Base-by-base conservation (phyloP, 2,113 vertebrate species). In the Falcunculus frontatus region DNA sequence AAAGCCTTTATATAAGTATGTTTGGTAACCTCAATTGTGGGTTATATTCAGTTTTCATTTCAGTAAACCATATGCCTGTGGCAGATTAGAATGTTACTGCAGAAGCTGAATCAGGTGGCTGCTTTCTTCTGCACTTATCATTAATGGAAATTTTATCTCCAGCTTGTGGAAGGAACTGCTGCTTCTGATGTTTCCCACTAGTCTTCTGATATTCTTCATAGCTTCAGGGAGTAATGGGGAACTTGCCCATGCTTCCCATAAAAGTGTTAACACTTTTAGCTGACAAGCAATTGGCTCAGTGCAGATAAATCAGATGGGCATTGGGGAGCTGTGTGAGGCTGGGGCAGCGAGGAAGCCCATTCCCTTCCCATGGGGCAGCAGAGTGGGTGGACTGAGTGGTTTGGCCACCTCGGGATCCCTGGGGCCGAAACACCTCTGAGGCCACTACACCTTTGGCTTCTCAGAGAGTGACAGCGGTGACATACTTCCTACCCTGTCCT, bases 1-100 rank as follows among this genome's bases (percentile, higher is more conserved):
- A 47, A 80, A 69, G 35, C 75, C 82, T 87, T 95, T 82, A 75
- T 18, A 0, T 63, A 84, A 92, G 85, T 42, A 33, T 70, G 68
- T 68, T 97, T 65, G 35, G 74, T 91, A 81, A 90, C 37, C n/a
- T 80, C 67, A 67, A 16, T 76, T 79, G 75, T 23, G 52, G 46
- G 37, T 47, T 67, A 37, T 53, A 55, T 35, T 44, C 73, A 57
- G 32, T 68, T 88, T 72, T 74, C 25, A 2, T 74, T 55, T 62
- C 62, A 63, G 50, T 67, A 78, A 94, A 89, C 63, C 72, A 52
- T 52, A 41, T 73, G 77, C 15, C 32, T 41, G 9, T 27, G 23
- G 55, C 29, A 50, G 13, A 74, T 75, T 84, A 92, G n/a, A 56
- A 85, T 62, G 62, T 55, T 94, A 17, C 53, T 50, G 59, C 2